Evolutionary conservation across 23 tunicate species (phyloP).

Genomic region (Trididemnum miniatum): DNA sequence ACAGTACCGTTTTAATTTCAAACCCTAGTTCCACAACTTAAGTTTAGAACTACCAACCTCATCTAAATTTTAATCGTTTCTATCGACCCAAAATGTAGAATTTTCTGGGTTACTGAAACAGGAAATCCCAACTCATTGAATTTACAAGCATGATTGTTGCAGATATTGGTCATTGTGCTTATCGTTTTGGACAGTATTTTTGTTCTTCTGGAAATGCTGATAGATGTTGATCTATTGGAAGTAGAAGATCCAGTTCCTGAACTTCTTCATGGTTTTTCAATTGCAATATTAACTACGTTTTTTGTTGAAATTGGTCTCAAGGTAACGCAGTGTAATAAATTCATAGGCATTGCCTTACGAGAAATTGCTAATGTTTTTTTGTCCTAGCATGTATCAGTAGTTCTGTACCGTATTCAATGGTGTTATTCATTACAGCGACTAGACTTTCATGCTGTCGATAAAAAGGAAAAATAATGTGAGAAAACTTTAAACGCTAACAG

Average conservation of each 20-base stretch:
- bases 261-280: constrained; percentile 70
- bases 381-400: not conserved
- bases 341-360: not conserved
- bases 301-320: constrained; percentile 78
- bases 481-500: too few species aligned
- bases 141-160: too few species aligned
- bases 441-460: too few species aligned
- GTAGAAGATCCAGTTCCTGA: constrained; percentile 44
- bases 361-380: not conserved
- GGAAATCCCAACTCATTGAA: too few species aligned
- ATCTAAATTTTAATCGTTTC: too few species aligned
- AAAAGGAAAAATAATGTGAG: not conserved
- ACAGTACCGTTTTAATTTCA: too few species aligned
- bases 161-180: constrained; percentile 67
- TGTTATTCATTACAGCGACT: not conserved
- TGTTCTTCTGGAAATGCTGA: constrained; percentile 54
- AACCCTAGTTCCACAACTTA: too few species aligned
- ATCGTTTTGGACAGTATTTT: constrained; percentile 54
- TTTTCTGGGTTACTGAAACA: too few species aligned
- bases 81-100: too few species aligned
- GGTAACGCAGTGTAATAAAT: constrained; percentile 25
- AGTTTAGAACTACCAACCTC: too few species aligned
- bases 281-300: constrained; percentile 62
- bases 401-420: not conserved
- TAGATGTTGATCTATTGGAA: constrained; percentile 45